A percentile compares a stretch with the other conserved stretches of the same genome.
These are phyloP conservation scores for Anabas testudineus DNA, from an alignment of 2,797 vertebrate species.

Conservation along the genomic window DNA sequence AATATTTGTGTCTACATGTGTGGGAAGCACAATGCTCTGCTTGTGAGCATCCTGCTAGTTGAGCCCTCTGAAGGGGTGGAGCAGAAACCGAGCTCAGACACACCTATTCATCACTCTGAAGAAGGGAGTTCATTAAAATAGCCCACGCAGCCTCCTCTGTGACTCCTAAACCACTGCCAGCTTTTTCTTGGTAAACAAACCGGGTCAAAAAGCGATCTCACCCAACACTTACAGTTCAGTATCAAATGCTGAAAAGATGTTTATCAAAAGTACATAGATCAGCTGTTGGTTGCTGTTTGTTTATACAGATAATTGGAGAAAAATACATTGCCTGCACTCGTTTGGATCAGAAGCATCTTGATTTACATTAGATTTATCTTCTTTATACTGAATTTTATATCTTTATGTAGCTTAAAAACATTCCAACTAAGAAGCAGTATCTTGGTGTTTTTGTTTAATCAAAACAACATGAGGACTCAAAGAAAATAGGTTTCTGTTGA, in stretches of 20 bases:
- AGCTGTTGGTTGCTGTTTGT: background rate
- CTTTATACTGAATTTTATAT: background rate
- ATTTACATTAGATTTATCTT: background rate
- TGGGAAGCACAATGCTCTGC: conserved; percentile 33
- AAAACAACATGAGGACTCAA: no score
- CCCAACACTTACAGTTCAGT: conserved; percentile 29
- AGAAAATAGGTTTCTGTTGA: no score
- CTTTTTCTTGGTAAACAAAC: conserved; percentile 58
- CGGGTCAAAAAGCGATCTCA: conserved; percentile 55
- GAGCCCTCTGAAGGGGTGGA: conserved; percentile 66
- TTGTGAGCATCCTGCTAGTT: conserved; percentile 44
- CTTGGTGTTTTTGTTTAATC: no score
- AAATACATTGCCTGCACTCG: rapidly evolving
- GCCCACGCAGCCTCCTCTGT: conserved; percentile 69
- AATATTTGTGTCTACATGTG: conserved; percentile 17
- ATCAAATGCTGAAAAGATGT: background rate
- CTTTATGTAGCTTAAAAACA: no score
- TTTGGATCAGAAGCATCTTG: background rate
- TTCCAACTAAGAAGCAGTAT: no score
- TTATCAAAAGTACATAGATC: background rate
- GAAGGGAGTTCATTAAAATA: conserved; percentile 80
- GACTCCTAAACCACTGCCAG: conserved; percentile 58
- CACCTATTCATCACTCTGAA: conserved; percentile 78
- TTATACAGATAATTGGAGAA: background rate
- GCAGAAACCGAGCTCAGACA: conserved; percentile 66